phyloP scores from a whole-genome alignment of 64 coral and sea anemone species.

The Montipora efflorescens region DNA sequence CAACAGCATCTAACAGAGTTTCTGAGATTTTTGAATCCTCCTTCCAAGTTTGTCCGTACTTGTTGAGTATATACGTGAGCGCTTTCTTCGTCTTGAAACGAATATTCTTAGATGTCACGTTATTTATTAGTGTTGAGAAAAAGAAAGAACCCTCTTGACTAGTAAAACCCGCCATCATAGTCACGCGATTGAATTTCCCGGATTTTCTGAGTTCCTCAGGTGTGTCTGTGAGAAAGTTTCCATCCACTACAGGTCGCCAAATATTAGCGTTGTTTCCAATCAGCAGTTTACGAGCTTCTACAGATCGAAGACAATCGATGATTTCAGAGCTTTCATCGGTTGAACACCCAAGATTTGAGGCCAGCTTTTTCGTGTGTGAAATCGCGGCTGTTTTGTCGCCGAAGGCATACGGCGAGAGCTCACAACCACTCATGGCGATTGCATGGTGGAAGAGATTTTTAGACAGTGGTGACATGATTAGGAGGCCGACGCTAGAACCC shows the following conservation, averaged over 20 bases:
- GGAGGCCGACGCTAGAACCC: conserved; percentile 69
- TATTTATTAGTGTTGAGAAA: background rate
- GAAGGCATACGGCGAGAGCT: conserved; percentile 55
- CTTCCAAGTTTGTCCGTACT: conserved; percentile 18
- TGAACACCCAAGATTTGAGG: conserved; percentile 7
- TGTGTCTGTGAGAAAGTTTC: conserved; percentile 63
- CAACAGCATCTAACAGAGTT: conserved; percentile 30
- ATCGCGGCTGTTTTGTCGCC: background rate
- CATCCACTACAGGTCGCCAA: conserved; percentile 79
- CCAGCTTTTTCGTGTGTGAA: conserved; percentile 4
- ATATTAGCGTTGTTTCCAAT: background rate
- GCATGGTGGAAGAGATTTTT: conserved; percentile 64
- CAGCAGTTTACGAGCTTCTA: conserved; percentile 20
- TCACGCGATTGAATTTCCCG: conserved; percentile 47
- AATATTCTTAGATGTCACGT: background rate
- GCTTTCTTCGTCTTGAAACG: background rate
- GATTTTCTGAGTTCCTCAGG: conserved; percentile 66
- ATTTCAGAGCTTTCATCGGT: background rate
- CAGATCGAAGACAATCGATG: conserved; percentile 39
- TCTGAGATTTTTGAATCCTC: background rate
- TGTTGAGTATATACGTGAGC: background rate
- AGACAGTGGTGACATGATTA: conserved; percentile 58
- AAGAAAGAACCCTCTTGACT: conserved; percentile 80
- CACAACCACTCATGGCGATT: conserved; percentile 63
- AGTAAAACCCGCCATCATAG: conserved; percentile 73